phyloP scores from a whole-genome alignment of 2,113 vertebrate species.

The Bubalus kerabau region DNA sequence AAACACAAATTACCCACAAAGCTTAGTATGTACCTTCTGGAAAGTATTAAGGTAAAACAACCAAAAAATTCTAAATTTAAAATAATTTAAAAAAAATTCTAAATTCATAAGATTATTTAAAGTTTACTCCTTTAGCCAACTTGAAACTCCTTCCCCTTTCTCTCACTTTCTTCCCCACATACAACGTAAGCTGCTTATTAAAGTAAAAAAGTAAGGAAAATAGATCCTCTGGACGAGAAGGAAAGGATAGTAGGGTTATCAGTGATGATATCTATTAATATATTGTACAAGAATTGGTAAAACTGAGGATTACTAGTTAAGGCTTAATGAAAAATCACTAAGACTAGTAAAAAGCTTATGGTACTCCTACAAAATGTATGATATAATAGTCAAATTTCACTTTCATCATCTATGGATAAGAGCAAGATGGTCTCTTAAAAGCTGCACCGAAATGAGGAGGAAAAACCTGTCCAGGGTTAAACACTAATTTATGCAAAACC shows the following conservation, averaged over 20 bases:
- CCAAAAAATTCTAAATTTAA: neutral
- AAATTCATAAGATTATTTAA: neutral
- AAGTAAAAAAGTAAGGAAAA: neutral
- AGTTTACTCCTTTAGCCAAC: neutral
- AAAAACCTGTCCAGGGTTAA: neutral
- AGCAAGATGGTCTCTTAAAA: slow-evolving; percentile 7
- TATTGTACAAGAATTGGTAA: neutral
- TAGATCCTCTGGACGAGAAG: neutral
- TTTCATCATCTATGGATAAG: neutral
- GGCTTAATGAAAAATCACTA: neutral
- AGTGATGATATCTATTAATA: neutral
- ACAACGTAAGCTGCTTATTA: neutral
- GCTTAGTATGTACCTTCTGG: neutral
- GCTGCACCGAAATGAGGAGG: neutral
- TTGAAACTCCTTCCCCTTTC: neutral
- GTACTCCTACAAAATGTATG: neutral
- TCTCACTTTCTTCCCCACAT: neutral
- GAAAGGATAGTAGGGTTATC: neutral
- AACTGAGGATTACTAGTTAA: neutral
- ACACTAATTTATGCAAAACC: slow-evolving; percentile 26
- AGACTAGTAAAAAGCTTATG: neutral
- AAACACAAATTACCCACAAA: neutral
- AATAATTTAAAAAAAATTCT: neutral
- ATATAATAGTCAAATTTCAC: slow-evolving; percentile 5
- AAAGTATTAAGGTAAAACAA: slow-evolving; percentile 2